Evolutionary conservation across 2,113 vertebrate genomes (phyloP).

Genomic region (Corydoras sp.): DNA sequence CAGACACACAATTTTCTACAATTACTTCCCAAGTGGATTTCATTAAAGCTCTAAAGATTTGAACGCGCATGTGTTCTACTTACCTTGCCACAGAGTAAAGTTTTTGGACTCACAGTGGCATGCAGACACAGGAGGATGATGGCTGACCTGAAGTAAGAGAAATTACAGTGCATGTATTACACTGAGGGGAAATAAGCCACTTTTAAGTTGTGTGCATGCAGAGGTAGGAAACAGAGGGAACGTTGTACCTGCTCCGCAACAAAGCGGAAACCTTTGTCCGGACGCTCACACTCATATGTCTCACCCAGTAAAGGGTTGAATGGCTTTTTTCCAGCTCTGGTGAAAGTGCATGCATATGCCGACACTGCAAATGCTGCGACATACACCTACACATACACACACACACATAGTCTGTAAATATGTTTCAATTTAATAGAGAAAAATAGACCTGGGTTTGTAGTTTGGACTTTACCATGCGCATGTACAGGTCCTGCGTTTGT

Average conservation of each 20-base stretch:
- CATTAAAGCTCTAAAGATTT: neutral
- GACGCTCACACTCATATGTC: constrained; percentile 85
- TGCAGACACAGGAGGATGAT: constrained; percentile 94
- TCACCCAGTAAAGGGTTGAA: constrained; percentile 96
- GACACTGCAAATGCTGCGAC: constrained; percentile 90
- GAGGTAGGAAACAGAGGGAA: neutral
- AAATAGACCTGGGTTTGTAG: neutral
- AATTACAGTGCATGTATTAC: neutral
- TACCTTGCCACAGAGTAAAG: constrained; percentile 95
- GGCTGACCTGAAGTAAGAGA: constrained; percentile 78
- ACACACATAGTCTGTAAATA: neutral
- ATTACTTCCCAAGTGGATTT: neutral
- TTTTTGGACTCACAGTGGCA: constrained; percentile 91
- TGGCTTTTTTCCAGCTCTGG: constrained; percentile 90
- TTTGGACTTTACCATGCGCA: constrained; percentile 78
- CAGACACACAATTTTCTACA: neutral
- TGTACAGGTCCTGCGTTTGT: constrained; percentile 60
- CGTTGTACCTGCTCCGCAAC: constrained; percentile 85
- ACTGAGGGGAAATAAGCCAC: neutral
- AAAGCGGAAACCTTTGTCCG: constrained; percentile 86
- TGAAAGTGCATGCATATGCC: constrained; percentile 85
- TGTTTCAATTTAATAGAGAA: neutral
- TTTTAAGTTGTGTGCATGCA: neutral
- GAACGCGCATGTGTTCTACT: constrained; percentile 10
- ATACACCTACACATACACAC: constrained; percentile 73